Conservation (phyloP, 2,113 vertebrate species). For the Vulpes vulpes region DNA sequence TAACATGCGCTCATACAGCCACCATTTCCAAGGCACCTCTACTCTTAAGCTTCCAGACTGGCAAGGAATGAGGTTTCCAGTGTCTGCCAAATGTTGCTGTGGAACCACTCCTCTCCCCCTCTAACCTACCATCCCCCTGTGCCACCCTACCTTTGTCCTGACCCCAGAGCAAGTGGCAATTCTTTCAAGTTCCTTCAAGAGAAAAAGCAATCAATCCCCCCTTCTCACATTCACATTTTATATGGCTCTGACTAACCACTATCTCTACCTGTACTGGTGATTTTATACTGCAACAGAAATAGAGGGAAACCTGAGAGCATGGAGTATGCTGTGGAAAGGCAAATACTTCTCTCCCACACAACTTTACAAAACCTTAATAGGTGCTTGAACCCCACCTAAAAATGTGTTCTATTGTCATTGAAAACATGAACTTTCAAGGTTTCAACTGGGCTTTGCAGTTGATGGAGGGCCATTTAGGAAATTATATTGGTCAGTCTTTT, state of each 20-base stretch:
- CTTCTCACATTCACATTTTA: neutral
- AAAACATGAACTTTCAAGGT: slow-evolving; percentile 20
- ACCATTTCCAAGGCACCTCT: neutral
- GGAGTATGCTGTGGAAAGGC: neutral
- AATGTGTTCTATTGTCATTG: neutral
- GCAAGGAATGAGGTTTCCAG: neutral
- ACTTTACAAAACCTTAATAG: neutral
- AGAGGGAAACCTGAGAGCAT: neutral
- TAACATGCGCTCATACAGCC: neutral
- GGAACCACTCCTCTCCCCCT: neutral
- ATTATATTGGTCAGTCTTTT: neutral
- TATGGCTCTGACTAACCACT: neutral
- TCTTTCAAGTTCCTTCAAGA: neutral
- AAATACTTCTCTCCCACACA: neutral
- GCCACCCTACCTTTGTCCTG: neutral
- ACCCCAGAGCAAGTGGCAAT: neutral
- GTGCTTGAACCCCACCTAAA: neutral
- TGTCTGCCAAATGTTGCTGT: neutral
- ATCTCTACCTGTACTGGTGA: neutral
- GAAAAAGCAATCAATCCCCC: neutral
- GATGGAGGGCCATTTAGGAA: neutral
- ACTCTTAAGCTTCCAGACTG: neutral
- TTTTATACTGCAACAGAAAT: neutral
- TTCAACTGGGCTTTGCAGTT: neutral
- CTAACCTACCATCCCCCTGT: neutral